Conservation (phyloP, 2,113 vertebrate genomes). For the Nerophis lumbriciformis region DNA sequence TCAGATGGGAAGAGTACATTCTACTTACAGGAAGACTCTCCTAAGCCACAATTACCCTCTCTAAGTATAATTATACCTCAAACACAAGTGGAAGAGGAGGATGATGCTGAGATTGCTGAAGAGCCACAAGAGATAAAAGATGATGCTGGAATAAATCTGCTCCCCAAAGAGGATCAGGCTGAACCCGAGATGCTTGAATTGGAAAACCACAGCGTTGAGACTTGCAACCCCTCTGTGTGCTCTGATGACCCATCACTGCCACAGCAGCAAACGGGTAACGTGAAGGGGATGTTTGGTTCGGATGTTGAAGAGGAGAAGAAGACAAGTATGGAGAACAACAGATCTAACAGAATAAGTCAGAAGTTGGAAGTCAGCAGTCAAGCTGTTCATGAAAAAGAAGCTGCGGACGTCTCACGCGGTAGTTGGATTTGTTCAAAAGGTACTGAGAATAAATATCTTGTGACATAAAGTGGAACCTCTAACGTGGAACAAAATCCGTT, state of each 20-base stretch:
- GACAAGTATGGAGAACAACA: neutral
- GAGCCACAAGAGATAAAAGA: conserved; percentile 58
- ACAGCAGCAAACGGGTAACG: neutral
- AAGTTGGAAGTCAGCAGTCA: conserved; percentile 28
- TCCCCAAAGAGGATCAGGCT: neutral
- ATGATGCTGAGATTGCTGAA: conserved; percentile 55
- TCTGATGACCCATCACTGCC: conserved; percentile 31
- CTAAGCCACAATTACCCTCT: conserved; percentile 27
- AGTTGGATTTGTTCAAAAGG: conserved; percentile 67
- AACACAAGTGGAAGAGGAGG: conserved; percentile 55
- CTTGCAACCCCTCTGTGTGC: conserved; percentile 44
- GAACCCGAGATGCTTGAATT: neutral
- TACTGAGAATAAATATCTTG: conserved; percentile 36
- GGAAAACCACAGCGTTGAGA: conserved; percentile 6
- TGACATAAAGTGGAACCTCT: conserved; percentile 1
- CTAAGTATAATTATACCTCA: conserved; percentile 66
- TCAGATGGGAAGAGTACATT: conserved; percentile 19
- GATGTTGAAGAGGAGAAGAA: neutral
- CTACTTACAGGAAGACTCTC: conserved; percentile 18
- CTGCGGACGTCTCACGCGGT: conserved; percentile 59
- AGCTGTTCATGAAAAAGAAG: conserved; percentile 42
- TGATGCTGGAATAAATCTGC: conserved; percentile 21
- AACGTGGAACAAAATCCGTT: neutral
- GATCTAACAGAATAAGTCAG: conserved; percentile 14
- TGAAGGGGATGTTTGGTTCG: neutral